phyloP scores from a whole-genome alignment of 1,140 invertebrate species.

The Popillia japonica region DNA sequence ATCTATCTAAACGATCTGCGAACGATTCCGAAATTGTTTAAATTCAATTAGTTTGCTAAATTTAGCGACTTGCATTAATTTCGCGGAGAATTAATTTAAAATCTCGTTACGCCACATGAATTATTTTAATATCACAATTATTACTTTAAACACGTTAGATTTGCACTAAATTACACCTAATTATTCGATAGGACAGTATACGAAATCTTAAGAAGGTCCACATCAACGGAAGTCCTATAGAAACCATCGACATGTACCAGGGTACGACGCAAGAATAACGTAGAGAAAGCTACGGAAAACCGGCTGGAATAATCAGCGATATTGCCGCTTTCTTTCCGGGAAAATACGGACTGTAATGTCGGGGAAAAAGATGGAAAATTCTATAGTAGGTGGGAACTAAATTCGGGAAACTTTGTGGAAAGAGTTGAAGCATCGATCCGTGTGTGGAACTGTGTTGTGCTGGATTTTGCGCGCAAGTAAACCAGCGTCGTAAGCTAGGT shows the following conservation, averaged over 20 bases:
- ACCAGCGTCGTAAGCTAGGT: slow-evolving; percentile 1
- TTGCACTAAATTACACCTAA: too few species aligned
- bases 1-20: too few species aligned
- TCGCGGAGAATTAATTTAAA: too few species aligned
- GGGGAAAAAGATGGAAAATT: neutral
- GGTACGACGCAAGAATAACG: slow-evolving; percentile 4
- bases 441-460: neutral
- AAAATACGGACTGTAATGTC: neutral
- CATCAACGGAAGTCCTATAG: neutral
- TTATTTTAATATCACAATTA: too few species aligned
- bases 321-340: neutral
- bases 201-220: neutral
- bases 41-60: too few species aligned
- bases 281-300: neutral
- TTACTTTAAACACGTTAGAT: too few species aligned
- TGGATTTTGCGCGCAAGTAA: neutral
- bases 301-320: neutral
- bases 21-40: too few species aligned
- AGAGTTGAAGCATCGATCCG: slow-evolving; percentile 21
- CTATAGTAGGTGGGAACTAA: neutral
- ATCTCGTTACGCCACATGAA: too few species aligned
- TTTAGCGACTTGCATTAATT: too few species aligned
- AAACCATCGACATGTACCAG: neutral
- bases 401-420: neutral
- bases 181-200: too few species aligned